Evolutionary conservation across 2,113 vertebrate genomes (phyloP), one percentile per base, ranked within the genome.

Genomic region (Lycaon pictus): DNA sequence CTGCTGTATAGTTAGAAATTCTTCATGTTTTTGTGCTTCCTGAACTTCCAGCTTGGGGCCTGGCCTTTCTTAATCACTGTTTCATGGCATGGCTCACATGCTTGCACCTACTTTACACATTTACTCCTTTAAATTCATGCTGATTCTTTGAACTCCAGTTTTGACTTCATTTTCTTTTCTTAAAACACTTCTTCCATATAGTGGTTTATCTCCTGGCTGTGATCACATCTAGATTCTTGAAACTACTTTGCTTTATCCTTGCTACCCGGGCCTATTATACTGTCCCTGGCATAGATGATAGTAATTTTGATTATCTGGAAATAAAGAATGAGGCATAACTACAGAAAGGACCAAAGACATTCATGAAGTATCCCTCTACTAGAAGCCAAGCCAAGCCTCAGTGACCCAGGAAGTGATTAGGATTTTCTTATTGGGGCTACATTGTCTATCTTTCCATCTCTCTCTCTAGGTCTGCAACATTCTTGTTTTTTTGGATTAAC

Each of bases 171-270:
- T 79, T 83, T 76, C 17, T 55, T 12, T 37, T 60, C 23, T 83
- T 93, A 80, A 94, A 53, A 67, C 1, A 35, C 11, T 35, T 96
- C 5, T 91, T 93, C 22, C 37, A 84, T 74, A 37, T 2, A 79
- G 51, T n/a, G 20, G 69, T 71, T 67, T 23, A 43, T 35, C 8
- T 62, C 19, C 23, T 92, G 60, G 48, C 17, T 58, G 27, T 63
- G 17, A 89, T 35, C 32, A 93, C n/a, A 63, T 35, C 9, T 79
- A 93, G 60, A 51, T 58, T 96, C n/a, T 97, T 89, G 29, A 77
- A 55, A 56, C 5, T 11, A 74, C 15, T 58, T 71, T 88, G 60
- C 88, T 88, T 19, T 71, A 3, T 27, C 12, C 16, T 72, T 65
- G n/a, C 53, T 87, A n/a, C 22, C 8, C 2, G 37, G 60, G 5